Conservation (phyloP, 2,113 vertebrate genomes). For the Melanostigma gelatinosum region DNA sequence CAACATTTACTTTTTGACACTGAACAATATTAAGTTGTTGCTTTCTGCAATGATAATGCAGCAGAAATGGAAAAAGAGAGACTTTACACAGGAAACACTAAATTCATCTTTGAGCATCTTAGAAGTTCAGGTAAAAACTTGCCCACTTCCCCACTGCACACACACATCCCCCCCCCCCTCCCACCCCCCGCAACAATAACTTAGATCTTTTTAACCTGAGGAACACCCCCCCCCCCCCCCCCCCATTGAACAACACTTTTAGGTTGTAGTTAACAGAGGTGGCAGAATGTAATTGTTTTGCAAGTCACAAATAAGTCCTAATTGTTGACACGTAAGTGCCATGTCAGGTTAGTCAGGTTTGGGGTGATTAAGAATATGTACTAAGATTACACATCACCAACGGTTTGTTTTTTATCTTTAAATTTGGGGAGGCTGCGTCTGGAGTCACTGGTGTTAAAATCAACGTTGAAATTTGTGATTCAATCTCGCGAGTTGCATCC, state of each 20-base stretch:
- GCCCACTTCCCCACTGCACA: too few relatives aligned
- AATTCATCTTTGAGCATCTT: background rate
- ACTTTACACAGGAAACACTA: background rate
- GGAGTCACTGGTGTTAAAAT: background rate
- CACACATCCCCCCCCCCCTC: background rate
- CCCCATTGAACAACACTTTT: background rate
- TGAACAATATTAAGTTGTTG: background rate
- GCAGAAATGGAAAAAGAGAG: background rate
- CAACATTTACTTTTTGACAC: background rate
- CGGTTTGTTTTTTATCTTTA: background rate
- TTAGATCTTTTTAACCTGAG: constrained; percentile 10
- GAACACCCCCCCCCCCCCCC: background rate
- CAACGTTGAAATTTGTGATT: background rate
- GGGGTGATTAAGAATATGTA: background rate
- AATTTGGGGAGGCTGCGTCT: background rate
- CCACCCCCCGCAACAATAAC: background rate
- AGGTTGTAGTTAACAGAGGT: background rate
- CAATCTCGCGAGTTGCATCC: background rate
- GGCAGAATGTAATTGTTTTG: background rate
- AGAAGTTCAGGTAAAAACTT: background rate
- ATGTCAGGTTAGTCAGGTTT: background rate
- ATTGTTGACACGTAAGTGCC: background rate
- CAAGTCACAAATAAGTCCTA: background rate
- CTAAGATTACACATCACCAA: background rate
- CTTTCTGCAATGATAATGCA: background rate